A percentile compares a stretch with the other conserved stretches of the same genome.
Conservation (phyloP, 2,113 vertebrate species). For the Carassius gibelio region DNA sequence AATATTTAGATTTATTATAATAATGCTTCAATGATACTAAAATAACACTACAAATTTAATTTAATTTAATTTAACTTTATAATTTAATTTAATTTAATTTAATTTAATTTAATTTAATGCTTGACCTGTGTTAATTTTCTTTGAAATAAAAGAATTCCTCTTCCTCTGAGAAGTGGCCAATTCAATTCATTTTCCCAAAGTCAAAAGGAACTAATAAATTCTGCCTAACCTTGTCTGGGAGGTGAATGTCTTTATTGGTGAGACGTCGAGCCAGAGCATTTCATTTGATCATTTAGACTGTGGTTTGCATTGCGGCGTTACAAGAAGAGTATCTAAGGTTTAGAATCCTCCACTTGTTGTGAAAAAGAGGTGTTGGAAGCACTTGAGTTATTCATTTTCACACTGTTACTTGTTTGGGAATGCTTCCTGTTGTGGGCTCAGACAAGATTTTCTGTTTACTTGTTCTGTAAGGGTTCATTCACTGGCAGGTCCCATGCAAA, state of each 20-base stretch:
- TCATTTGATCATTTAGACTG: neutral
- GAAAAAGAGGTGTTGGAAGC: neutral
- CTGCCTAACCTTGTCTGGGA: neutral
- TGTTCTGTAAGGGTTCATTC: neutral
- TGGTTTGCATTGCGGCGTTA: neutral
- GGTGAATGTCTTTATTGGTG: neutral
- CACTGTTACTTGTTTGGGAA: slow-evolving; percentile 1
- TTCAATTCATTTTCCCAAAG: too few relatives aligned
- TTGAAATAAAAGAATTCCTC: too few relatives aligned
- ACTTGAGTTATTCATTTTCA: slow-evolving; percentile 7
- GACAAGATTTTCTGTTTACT: slow-evolving; percentile 5
- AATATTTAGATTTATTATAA: too few relatives aligned
- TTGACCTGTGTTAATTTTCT: too few relatives aligned
- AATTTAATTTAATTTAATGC: too few relatives aligned
- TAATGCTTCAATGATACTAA: too few relatives aligned
- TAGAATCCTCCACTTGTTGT: slow-evolving; percentile 11
- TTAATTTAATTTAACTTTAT: too few relatives aligned
- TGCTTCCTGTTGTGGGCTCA: neutral
- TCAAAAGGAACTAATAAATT: neutral
- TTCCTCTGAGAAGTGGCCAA: too few relatives aligned
- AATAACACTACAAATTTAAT: too few relatives aligned
- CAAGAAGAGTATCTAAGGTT: neutral
- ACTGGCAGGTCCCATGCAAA: neutral
- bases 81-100: too few relatives aligned
- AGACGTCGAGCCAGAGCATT: neutral